Conservation (phyloP, 2,113 vertebrate genomes). For the Cepphus grylle region DNA sequence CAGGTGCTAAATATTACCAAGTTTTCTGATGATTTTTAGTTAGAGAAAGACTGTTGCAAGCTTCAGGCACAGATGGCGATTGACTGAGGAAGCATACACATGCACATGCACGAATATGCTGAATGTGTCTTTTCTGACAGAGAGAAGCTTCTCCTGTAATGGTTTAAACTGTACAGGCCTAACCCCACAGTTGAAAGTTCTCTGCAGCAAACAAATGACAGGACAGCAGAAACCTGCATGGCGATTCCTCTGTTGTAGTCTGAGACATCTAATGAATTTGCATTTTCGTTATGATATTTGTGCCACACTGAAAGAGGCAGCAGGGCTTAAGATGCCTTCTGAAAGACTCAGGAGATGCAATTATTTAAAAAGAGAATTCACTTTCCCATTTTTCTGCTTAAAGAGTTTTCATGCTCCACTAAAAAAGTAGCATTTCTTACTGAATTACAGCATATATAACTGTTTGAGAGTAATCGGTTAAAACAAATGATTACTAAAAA, state of each 20-base stretch:
- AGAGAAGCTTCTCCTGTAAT: neutral
- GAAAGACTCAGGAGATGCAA: neutral
- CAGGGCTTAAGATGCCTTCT: neutral
- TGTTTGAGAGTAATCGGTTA: neutral
- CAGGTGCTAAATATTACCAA: neutral
- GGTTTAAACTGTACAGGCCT: neutral
- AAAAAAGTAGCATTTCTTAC: neutral
- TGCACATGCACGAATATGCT: neutral
- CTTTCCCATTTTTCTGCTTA: neutral
- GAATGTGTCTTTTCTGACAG: neutral
- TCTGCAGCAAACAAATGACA: neutral
- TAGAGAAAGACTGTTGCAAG: neutral
- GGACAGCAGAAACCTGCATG: neutral
- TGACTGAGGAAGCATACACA: neutral
- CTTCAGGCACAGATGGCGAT: neutral
- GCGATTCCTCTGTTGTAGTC: neutral
- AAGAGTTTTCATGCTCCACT: neutral
- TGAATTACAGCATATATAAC: neutral
- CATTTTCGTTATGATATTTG: neutral
- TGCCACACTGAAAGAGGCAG: neutral
- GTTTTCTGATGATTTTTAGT: neutral
- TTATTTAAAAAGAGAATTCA: neutral
- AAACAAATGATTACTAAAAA: neutral
- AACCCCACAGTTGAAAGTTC: neutral
- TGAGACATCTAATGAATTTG: neutral